Base-by-base conservation (phyloP, 2,888 invertebrate genomes). In the Drosophila subquinaria region DNA sequence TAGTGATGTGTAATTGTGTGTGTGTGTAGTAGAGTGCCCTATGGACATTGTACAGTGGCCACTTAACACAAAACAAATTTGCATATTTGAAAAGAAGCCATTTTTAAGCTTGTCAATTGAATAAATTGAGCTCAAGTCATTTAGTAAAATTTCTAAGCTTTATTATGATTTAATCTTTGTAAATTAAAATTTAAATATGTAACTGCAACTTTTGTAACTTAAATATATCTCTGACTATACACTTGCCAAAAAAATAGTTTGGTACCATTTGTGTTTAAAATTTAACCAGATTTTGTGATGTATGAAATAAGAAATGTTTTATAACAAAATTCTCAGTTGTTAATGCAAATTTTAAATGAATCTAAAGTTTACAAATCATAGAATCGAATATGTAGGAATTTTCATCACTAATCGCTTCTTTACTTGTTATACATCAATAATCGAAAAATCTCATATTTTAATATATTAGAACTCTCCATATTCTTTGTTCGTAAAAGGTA, bases 11-110 rank as follows among this genome's bases (percentile, higher is more conserved):
- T 20, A 17, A 17, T 17, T 17, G 61, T 60, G n/a, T 9, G 5
- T 36, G 40, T 53, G 43, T 48, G 38, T 33, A n/a, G 27, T 57
- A 20, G 33, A 36, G 42, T 48, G 45, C 13, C 60, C 59, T 42
- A 57, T 17, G 73, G 64, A 57, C 70, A 73, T 63, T 73, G 53
- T 61, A 74, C 77, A 73, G 77, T 76, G 77, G 76, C 74, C 74
- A 74, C 77, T 77, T 77, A 77, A 17, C 60, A 45, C 77, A 53
- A 61, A 59, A 43, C 60, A 67, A 76, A 77, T 74, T 76, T 76
- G 53, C 73, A 76, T 70, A 59, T 45, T 35, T 64, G 38, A 64
- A 68, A 62, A 57, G 50, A 51, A 48, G 62, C 62, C 51, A 59
- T 48, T 53, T 59, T 52, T 27, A 50, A 38, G 47, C 48, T 33